phyloP scores from a whole-genome alignment of 2,113 vertebrate species.

The Chionis minor region DNA sequence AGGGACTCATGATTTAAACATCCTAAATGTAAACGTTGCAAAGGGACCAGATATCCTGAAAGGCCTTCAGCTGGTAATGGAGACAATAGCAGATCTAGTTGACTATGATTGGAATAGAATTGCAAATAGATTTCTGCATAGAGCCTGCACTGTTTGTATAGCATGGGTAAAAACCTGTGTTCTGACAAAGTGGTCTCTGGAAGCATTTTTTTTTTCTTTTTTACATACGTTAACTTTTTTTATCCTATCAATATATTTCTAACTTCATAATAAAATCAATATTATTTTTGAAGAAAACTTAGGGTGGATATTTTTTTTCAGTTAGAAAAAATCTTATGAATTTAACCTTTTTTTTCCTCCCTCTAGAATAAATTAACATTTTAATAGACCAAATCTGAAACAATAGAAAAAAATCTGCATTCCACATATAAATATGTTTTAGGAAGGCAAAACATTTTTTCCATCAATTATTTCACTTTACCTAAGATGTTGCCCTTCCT shows the following conservation, averaged over 20 bases:
- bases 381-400: background rate
- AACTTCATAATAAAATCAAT: background rate
- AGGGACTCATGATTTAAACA: background rate
- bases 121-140: background rate
- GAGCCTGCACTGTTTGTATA: background rate
- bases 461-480: background rate
- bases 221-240: background rate
- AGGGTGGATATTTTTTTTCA: background rate
- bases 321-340: background rate
- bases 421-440: background rate
- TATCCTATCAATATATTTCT: background rate
- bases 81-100: fast-evolving
- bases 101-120: background rate
- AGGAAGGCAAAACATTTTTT: background rate
- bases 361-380: background rate
- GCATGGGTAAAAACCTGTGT: background rate
- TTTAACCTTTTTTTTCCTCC: fast-evolving
- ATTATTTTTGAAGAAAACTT: background rate
- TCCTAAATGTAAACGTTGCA: background rate
- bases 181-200: background rate
- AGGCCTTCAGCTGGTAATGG: background rate
- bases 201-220: background rate
- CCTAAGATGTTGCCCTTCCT: background rate
- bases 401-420: background rate
- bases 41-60: background rate